Evolutionary conservation across 2,113 vertebrate species (phyloP), one percentile per base, ranked within the genome.

Genomic region (Australoheros scitulus): DNA sequence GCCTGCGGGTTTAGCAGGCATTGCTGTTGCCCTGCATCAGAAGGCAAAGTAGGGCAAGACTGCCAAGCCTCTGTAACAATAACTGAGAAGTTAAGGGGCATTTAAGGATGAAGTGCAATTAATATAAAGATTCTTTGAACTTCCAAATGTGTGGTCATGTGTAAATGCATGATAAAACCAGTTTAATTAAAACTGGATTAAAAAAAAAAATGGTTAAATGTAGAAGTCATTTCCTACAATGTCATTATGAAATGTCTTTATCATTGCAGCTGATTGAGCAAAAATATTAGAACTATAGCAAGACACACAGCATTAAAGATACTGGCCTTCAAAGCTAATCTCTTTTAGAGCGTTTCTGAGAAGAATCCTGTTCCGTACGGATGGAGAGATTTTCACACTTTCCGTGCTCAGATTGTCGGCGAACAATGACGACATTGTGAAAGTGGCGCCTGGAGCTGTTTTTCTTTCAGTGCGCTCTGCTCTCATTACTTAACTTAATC

Each of bases 341-440:
- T 47, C 70, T 14, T 87, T 59, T n/a, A 13, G 59, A 70, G 47
- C 24, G 7, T 88, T 77, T 70, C 34, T 29, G 52, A 76, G 81
- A 63, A 76, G 58, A 81, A 47, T 56, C 57, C 64, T 70, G 56
- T 61, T 64, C 52, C 61, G 61, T 77, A 76, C 50, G 59, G 24
- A 47, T 14, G 63, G 50, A 47, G 50, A 61, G 76, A 68, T 34
- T 91, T 90, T 94, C 81, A 92, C 93, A 83, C 90, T 84, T 88
- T 64, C 76, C 59, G 13, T 20, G 57, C 79, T 88, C 76, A 79
- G 79, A 83, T 68, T 88, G 70, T 91, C 60, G 60, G 55, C 38
- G 77, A 93, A 95, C 94, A 95, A 94, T 83, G 89, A 72, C 58
- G 18, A 77, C 93, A 86, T 86, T 95, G 92, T 93, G 85, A 76